phyloP scores from a whole-genome alignment of 2,113 vertebrate species.

The Ophthalmolycus amberensis region DNA sequence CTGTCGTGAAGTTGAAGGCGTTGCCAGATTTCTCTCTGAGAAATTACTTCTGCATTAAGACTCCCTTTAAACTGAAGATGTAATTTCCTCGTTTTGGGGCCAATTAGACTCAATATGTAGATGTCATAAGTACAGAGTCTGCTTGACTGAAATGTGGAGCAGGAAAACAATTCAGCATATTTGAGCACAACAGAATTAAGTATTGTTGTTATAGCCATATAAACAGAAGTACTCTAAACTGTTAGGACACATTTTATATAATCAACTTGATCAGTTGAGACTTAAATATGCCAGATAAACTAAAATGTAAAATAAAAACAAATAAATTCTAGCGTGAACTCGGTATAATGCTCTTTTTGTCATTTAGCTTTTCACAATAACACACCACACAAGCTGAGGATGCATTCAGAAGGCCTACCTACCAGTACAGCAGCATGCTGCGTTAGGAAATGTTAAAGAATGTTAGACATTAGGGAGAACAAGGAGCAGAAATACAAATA shows the following conservation, averaged over 20 bases:
- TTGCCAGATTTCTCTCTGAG: no score
- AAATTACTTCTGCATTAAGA: no score
- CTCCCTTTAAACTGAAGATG: no score
- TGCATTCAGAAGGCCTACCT: constrained; percentile 80
- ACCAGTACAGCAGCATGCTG: constrained; percentile 90
- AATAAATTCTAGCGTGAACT: constrained; percentile 37
- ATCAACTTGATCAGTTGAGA: neutral
- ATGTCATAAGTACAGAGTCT: neutral
- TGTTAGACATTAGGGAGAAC: constrained; percentile 74
- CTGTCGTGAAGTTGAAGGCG: no score
- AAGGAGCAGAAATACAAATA: constrained; percentile 61
- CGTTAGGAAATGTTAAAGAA: constrained; percentile 81
- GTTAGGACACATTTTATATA: neutral
- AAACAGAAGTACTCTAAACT: neutral
- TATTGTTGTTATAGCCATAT: neutral
- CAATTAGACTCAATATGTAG: no score
- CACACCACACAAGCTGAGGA: constrained; percentile 71
- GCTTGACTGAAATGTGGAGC: neutral
- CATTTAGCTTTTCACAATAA: constrained; percentile 47
- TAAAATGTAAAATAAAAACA: no score
- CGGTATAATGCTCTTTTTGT: constrained; percentile 17
- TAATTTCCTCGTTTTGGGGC: no score
- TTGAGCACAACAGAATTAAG: neutral
- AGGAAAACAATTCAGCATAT: neutral
- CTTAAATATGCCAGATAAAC: no score